Evolutionary conservation across 1,140 invertebrate genomes (phyloP).

Genomic region (Calephelis virginiensis): DNA sequence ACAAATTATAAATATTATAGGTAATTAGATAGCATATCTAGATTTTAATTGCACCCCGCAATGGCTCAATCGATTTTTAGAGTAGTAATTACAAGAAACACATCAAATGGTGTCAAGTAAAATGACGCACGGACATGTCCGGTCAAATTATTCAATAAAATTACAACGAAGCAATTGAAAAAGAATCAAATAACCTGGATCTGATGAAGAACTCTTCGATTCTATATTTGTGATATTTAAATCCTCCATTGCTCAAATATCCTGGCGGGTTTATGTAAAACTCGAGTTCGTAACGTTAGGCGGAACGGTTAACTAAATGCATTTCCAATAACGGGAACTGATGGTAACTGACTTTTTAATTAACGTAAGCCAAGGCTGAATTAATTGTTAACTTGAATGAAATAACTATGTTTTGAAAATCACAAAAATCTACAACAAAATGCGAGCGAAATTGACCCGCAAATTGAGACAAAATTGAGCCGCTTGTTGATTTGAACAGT

Average conservation of each 20-base stretch:
- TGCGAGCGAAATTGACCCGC: conserved; percentile 39
- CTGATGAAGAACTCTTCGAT: conserved; percentile 8
- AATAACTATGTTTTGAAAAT: conserved; percentile 11
- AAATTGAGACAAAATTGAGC: conserved; percentile 26
- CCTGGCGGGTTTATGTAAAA: conserved; percentile 50
- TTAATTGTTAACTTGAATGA: conserved; percentile 5
- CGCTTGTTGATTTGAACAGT: conserved; percentile 66
- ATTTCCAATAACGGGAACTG: conserved; percentile 35
- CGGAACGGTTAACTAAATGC: conserved; percentile 35
- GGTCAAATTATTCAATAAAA: background rate
- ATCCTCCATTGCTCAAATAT: conserved; percentile 17
- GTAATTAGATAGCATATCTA: background rate
- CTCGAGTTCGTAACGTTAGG: conserved; percentile 46
- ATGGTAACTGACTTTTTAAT: background rate
- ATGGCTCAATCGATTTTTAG: conserved; percentile 17
- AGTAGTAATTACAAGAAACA: conserved; percentile 20
- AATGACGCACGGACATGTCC: conserved; percentile 14
- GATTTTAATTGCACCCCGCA: background rate
- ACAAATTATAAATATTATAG: background rate
- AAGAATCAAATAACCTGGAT: conserved; percentile 1
- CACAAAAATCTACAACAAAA: conserved; percentile 26
- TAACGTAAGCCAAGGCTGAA: background rate
- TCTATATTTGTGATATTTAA: conserved; percentile 6
- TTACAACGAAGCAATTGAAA: background rate
- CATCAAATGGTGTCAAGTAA: conserved; percentile 11